These are phyloP conservation scores for Notothenia rossii DNA, from an alignment of 2,113 vertebrate genomes.

Conservation along the genomic window DNA sequence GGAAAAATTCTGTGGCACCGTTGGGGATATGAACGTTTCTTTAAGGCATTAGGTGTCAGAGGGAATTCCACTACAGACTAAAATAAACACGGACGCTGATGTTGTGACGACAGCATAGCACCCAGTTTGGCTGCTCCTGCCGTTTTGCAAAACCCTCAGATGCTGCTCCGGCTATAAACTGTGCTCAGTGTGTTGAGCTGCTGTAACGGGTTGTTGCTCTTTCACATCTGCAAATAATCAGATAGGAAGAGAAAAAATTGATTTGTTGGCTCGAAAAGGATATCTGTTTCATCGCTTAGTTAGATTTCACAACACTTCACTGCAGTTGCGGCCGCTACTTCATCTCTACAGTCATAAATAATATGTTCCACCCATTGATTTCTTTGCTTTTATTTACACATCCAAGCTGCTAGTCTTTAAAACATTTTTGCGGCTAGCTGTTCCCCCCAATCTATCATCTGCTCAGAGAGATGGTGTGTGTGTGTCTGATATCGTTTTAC, in stretches of 20 bases:
- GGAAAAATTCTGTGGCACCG: conserved; percentile 61
- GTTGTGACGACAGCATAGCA: conserved; percentile 68
- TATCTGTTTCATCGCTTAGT: background rate
- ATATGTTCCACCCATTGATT: background rate
- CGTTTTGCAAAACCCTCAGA: conserved; percentile 35
- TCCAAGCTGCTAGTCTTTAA: background rate
- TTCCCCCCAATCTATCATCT: background rate
- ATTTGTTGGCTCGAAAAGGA: background rate
- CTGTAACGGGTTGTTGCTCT: conserved; percentile 24
- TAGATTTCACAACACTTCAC: background rate
- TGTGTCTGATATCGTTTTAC: conserved; percentile 12
- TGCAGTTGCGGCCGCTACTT: background rate
- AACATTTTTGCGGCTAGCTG: background rate
- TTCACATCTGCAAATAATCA: conserved; percentile 70
- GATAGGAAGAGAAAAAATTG: background rate
- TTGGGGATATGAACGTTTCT: conserved; percentile 73
- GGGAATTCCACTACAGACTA: conserved; percentile 73
- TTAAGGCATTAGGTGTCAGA: conserved; percentile 75
- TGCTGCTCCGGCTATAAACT: conserved; percentile 46
- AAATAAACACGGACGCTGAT: conserved; percentile 69
- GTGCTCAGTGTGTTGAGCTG: conserved; percentile 47
- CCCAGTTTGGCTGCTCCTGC: conserved; percentile 50
- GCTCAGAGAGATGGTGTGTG: conserved; percentile 2
- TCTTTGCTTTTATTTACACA: background rate
- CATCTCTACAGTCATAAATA: background rate